Conservation (phyloP, 2,888 invertebrate genomes). For the Barypeithes pellucidus region DNA sequence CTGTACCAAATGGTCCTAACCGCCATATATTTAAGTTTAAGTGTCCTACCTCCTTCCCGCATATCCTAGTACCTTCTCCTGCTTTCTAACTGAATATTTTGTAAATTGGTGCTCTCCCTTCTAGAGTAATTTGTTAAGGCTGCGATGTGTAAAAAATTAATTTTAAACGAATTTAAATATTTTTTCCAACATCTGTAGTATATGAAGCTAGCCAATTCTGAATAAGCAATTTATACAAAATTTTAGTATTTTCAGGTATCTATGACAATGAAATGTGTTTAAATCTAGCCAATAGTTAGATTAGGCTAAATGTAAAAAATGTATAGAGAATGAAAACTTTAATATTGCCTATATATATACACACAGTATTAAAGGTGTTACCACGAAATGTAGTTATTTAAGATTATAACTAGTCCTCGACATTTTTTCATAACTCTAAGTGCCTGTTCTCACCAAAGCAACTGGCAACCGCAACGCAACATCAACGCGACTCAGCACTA, state of each 20-base stretch:
- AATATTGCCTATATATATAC: conserved; percentile 33
- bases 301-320: conserved; percentile 37
- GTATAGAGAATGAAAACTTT: conserved; percentile 44
- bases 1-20: conserved; percentile 51
- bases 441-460: too few species aligned
- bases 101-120: conserved; percentile 38
- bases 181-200: background rate
- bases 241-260: background rate
- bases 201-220: background rate
- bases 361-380: conserved; percentile 53
- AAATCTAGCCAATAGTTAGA: conserved; percentile 22
- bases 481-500: too few species aligned
- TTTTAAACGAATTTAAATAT: background rate
- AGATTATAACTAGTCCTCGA: conserved; percentile 68
- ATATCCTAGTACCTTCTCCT: conserved; percentile 32
- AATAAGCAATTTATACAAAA: background rate
- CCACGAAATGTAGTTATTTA: conserved; percentile 59
- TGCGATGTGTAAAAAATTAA: conserved; percentile 10
- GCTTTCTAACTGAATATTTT: conserved; percentile 20
- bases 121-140: conserved; percentile 11
- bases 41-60: conserved; percentile 41
- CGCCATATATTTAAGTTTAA: conserved; percentile 53
- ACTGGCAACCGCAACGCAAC: too few species aligned
- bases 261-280: background rate
- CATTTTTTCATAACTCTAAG: conserved; percentile 66